These are phyloP conservation scores for Actinia tenebrosa DNA, from an alignment of 64 coral and sea anemone species.

Conservation along the genomic window DNA sequence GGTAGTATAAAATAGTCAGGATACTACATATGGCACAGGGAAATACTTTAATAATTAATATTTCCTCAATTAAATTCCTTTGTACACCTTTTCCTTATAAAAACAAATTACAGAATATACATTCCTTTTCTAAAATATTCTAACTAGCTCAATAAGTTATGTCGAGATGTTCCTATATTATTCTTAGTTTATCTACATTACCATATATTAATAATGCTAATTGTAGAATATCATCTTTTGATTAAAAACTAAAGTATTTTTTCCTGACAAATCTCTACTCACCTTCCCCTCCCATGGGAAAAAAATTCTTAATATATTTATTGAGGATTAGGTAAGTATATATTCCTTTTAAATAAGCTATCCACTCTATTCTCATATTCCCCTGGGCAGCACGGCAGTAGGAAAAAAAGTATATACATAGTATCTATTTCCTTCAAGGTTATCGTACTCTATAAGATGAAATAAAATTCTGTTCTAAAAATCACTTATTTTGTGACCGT, in stretches of 20 bases:
- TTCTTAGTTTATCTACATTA: not conserved
- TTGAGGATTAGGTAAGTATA: not conserved
- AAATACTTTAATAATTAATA: not conserved
- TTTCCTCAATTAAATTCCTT: not conserved
- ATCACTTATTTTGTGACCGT: slow-evolving; percentile 58
- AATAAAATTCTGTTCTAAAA: not conserved
- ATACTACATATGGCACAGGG: not conserved
- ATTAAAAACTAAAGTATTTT: not conserved
- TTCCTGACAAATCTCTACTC: not conserved
- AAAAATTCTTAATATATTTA: not conserved
- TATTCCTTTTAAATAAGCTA: too few species aligned
- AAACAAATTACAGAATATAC: not conserved
- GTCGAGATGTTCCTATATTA: not conserved
- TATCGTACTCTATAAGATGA: too few species aligned
- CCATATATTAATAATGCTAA: not conserved
- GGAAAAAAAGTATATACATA: too few species aligned
- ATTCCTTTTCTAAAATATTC: not conserved
- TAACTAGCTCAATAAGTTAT: not conserved
- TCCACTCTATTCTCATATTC: too few species aligned
- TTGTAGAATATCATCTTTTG: not conserved
- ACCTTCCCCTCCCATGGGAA: not conserved
- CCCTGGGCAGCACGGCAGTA: too few species aligned
- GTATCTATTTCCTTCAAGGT: not conserved
- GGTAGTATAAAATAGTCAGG: not conserved
- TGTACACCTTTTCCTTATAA: not conserved